These are phyloP conservation scores for Eufriesea mexicana DNA, from an alignment of 1,140 invertebrate genomes.

Conservation along the genomic window DNA sequence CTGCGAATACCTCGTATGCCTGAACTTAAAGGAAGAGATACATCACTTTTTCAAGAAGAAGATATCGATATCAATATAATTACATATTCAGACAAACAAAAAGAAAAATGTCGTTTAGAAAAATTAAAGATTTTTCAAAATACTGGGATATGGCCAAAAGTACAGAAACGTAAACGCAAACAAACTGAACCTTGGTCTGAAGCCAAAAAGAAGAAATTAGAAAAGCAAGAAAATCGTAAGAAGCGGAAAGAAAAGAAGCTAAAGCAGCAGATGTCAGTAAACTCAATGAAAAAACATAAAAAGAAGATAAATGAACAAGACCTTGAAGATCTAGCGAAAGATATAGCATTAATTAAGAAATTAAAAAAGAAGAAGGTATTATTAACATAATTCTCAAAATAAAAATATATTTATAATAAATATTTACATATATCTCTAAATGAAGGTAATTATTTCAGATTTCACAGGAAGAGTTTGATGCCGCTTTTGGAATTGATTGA, in stretches of 20 bases:
- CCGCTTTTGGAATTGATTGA: constrained; percentile 71
- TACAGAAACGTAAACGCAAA: constrained; percentile 83
- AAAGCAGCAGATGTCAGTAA: constrained; percentile 77
- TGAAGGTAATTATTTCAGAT: constrained; percentile 73
- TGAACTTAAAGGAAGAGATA: constrained; percentile 90
- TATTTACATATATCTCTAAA: constrained; percentile 13
- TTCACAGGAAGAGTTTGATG: constrained; percentile 79
- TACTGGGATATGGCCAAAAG: constrained; percentile 91
- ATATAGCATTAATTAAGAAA: constrained; percentile 93
- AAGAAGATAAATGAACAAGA: constrained; percentile 87
- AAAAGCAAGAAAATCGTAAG: constrained; percentile 85
- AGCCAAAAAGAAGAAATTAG: constrained; percentile 89
- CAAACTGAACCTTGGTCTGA: constrained; percentile 91
- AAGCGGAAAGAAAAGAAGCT: constrained; percentile 84
- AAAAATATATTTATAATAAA: constrained; percentile 24
- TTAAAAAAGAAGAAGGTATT: constrained; percentile 92
- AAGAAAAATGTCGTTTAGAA: constrained; percentile 88
- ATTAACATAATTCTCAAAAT: background rate
- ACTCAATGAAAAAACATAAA: constrained; percentile 84
- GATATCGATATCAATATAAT: constrained; percentile 90
- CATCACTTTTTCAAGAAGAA: constrained; percentile 86
- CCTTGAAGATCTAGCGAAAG: constrained; percentile 91
- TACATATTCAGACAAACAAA: constrained; percentile 91
- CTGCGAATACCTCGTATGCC: constrained; percentile 97
- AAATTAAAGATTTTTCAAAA: constrained; percentile 88